These are phyloP conservation scores for Bombus terrestris DNA, from an alignment of 1,140 invertebrate species.

Conservation along the genomic window DNA sequence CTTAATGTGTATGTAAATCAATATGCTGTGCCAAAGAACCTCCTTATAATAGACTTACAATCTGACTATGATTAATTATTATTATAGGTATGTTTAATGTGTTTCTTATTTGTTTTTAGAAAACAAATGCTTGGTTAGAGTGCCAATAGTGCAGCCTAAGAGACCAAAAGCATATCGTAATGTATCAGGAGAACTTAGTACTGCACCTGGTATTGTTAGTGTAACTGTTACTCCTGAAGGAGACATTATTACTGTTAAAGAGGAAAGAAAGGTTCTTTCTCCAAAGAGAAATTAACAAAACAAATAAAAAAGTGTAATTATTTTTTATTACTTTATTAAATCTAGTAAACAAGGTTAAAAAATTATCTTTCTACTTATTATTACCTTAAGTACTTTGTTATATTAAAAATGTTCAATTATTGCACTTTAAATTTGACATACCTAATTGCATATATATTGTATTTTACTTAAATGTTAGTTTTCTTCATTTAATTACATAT, in stretches of 20 bases:
- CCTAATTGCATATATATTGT: not conserved
- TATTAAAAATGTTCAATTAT: conserved; percentile 47
- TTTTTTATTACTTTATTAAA: conserved; percentile 44
- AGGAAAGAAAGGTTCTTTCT: not conserved
- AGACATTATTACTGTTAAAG: conserved; percentile 69
- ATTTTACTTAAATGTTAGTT: not conserved
- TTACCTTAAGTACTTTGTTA: conserved; percentile 40
- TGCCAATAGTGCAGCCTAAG: conserved; percentile 73
- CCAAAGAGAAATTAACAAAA: not conserved
- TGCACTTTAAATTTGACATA: conserved; percentile 30
- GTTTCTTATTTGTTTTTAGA: conserved; percentile 73
- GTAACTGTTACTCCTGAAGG: conserved; percentile 84
- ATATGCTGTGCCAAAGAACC: no score
- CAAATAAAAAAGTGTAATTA: conserved; percentile 32
- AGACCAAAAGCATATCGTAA: conserved; percentile 83
- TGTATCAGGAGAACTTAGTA: conserved; percentile 85
- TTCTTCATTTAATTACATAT: not conserved
- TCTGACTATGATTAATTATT: not conserved
- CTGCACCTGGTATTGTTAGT: conserved; percentile 75
- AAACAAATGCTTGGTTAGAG: conserved; percentile 73
- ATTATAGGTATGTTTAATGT: not conserved
- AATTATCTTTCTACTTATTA: conserved; percentile 39
- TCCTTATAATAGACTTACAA: no score
- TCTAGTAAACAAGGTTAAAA: conserved; percentile 50
- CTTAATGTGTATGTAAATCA: no score